These are phyloP conservation scores for Syngnathus typhle DNA, from an alignment of 2,113 vertebrate species.

Conservation along the genomic window DNA sequence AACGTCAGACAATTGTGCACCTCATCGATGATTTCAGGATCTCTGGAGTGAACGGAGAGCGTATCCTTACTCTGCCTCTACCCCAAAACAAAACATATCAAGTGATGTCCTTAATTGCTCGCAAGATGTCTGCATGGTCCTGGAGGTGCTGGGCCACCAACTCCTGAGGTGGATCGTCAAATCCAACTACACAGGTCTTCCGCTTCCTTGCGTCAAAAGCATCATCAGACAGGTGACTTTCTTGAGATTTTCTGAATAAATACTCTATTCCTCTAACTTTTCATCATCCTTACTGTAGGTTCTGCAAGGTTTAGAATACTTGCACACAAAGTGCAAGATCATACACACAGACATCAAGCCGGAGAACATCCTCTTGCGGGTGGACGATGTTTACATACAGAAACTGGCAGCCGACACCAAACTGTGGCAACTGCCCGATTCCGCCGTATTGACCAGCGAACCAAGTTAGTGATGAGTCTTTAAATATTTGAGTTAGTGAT, in stretches of 20 bases:
- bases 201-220: slow-evolving; percentile 87
- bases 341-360: slow-evolving; percentile 96
- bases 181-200: slow-evolving; percentile 92
- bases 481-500: background rate
- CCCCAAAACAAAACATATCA: background rate
- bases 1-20: slow-evolving; percentile 91
- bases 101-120: slow-evolving; percentile 28
- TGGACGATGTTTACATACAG: slow-evolving; percentile 82
- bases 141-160: slow-evolving; percentile 93
- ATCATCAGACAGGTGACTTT: slow-evolving; percentile 85
- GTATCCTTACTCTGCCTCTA: slow-evolving; percentile 76
- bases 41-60: slow-evolving; percentile 85
- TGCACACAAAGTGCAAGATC: slow-evolving; percentile 95
- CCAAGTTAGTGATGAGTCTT: slow-evolving; percentile 65
- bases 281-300: slow-evolving; percentile 67
- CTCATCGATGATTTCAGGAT: slow-evolving; percentile 93
- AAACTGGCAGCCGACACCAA: slow-evolving; percentile 84
- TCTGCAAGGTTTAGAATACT: slow-evolving; percentile 91
- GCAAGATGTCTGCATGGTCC: slow-evolving; percentile 94
- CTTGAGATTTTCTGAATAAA: background rate
- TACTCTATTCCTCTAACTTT: slow-evolving; percentile 1
- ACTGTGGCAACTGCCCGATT: slow-evolving; percentile 84
- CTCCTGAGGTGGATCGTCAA: slow-evolving; percentile 93
- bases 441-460: slow-evolving; percentile 75
- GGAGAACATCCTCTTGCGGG: slow-evolving; percentile 90